Conservation (phyloP, 1,140 invertebrate genomes). For the Trichonephila inaurata region DNA sequence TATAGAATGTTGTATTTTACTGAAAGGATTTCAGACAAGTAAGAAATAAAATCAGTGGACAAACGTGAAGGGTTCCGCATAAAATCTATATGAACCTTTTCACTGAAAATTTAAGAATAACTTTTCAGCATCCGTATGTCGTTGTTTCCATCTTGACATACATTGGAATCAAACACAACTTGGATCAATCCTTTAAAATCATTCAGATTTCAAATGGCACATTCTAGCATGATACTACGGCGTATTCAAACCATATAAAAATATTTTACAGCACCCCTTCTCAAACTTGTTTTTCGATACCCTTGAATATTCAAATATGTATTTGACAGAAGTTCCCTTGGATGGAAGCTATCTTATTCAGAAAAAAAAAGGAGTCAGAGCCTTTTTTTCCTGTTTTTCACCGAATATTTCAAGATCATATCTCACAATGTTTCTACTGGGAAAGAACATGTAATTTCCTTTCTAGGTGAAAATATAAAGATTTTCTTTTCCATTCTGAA, state of each 20-base stretch:
- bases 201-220: not conserved
- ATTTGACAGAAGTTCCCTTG: not conserved
- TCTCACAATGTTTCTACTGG: too few species aligned
- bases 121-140: not conserved
- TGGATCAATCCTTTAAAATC: not conserved
- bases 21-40: too few species aligned
- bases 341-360: not conserved
- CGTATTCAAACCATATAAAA: not conserved
- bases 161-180: not conserved
- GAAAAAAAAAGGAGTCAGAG: not conserved
- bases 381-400: too few species aligned
- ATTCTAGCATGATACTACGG: not conserved
- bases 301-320: not conserved
- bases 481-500: too few species aligned
- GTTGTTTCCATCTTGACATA: not conserved
- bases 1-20: too few species aligned
- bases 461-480: too few species aligned
- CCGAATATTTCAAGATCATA: too few species aligned
- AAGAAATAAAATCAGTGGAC: too few species aligned
- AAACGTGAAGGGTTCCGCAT: too few species aligned
- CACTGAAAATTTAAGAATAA: not conserved
- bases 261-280: not conserved
- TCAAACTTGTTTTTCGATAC: not conserved
- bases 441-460: too few species aligned
- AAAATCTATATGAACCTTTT: conserved; percentile 1